Evolutionary conservation across 1,140 invertebrate species (phyloP).

Genomic region (Elymnias hypermnestra): DNA sequence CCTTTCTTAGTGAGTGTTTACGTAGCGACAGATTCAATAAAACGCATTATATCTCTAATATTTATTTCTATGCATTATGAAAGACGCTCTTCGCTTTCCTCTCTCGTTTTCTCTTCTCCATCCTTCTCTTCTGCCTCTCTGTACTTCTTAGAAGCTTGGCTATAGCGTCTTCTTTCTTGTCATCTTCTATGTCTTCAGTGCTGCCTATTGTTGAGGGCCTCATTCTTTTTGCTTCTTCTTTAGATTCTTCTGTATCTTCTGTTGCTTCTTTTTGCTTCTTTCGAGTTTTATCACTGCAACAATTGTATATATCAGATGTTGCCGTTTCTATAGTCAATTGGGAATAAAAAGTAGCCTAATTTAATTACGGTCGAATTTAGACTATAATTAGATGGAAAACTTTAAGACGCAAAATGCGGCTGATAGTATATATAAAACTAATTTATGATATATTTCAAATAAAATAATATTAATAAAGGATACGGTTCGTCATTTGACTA

Average conservation of each 20-base stretch:
- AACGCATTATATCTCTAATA: too few relatives aligned
- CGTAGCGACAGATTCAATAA: too few relatives aligned
- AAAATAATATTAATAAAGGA: too few relatives aligned
- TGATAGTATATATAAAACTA: constrained; percentile 1
- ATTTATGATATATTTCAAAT: neutral
- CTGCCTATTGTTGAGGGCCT: constrained; percentile 43
- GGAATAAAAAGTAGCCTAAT: too few relatives aligned
- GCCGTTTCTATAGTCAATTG: too few relatives aligned
- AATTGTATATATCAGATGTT: constrained; percentile 4
- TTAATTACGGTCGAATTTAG: too few relatives aligned
- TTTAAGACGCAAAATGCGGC: too few relatives aligned
- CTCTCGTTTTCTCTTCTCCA: constrained; percentile 56
- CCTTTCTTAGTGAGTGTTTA: too few relatives aligned
- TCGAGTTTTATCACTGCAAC: constrained; percentile 40
- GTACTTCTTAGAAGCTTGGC: constrained; percentile 57
- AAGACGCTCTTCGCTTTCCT: constrained; percentile 68
- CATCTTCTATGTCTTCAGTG: constrained; percentile 29
- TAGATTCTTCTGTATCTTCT: constrained; percentile 1
- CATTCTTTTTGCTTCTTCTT: constrained; percentile 27
- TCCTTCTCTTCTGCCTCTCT: constrained; percentile 57
- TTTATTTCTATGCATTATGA: constrained; percentile 49
- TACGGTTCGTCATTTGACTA: too few relatives aligned
- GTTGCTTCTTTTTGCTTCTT: constrained; percentile 20
- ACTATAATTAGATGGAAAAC: too few relatives aligned
- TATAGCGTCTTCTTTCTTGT: constrained; percentile 40